Percentiles rank a stretch among this genome's conserved stretches.
Conservation (phyloP, 2,888 invertebrate species). For the Melieria omissa region DNA sequence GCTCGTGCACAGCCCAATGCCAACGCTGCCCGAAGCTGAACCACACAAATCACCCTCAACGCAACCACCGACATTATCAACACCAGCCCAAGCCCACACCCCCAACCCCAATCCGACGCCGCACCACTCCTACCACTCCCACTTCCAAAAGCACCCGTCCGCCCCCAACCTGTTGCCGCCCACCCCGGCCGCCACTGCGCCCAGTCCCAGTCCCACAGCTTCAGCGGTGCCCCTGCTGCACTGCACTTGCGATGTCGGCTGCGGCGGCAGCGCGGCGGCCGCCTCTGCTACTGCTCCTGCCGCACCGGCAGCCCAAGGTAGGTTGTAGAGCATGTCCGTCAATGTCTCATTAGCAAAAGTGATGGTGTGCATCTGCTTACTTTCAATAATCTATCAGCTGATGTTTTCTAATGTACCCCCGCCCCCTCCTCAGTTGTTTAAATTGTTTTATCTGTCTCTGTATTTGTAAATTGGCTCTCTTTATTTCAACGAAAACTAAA, state of each 20-base stretch:
- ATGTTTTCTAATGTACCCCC: slow-evolving; percentile 14
- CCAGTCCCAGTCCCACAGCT: slow-evolving; percentile 59
- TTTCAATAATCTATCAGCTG: background rate
- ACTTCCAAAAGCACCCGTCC: slow-evolving; percentile 63
- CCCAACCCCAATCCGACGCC: slow-evolving; percentile 25
- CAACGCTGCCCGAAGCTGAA: slow-evolving; percentile 60
- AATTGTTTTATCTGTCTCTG: slow-evolving; percentile 20
- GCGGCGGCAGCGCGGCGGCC: slow-evolving; percentile 45
- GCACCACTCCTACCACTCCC: slow-evolving; percentile 56
- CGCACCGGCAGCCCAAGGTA: slow-evolving; percentile 62
- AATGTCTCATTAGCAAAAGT: slow-evolving; percentile 4
- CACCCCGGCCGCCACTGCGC: slow-evolving; percentile 50
- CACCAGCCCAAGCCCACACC: slow-evolving; percentile 43
- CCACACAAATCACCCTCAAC: slow-evolving; percentile 49
- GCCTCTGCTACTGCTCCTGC: slow-evolving; percentile 23
- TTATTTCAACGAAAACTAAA: background rate
- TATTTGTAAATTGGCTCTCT: slow-evolving; percentile 10
- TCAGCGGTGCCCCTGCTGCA: slow-evolving; percentile 55
- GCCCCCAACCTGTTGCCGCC: slow-evolving; percentile 59
- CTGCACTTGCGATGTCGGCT: slow-evolving; percentile 63
- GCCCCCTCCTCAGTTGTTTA: slow-evolving; percentile 21
- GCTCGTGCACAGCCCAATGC: slow-evolving; percentile 58
- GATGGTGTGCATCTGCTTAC: slow-evolving; percentile 9
- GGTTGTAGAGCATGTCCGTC: slow-evolving; percentile 64
- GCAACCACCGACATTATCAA: slow-evolving; percentile 47